Conservation (phyloP, 1,140 invertebrate genomes). For the Brachionus asplanchnoidis region DNA sequence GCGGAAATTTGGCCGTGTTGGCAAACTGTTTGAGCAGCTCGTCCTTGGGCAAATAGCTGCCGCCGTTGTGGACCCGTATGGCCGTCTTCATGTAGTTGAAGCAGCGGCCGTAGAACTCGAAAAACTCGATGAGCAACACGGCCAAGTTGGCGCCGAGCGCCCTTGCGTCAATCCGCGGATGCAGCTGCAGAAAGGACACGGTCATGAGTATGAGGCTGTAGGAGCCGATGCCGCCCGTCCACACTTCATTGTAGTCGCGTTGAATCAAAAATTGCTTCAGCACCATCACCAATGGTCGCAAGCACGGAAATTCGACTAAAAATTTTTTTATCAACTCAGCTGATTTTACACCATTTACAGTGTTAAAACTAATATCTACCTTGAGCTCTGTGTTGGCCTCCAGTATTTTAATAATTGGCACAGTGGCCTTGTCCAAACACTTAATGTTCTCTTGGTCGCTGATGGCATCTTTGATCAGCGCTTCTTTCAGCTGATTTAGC, state of each 20-base stretch:
- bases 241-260: conserved; percentile 95
- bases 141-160: conserved; percentile 70
- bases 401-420: conserved; percentile 94
- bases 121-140: conserved; percentile 90
- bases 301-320: conserved; percentile 67
- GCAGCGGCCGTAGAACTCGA: conserved; percentile 89
- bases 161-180: conserved; percentile 61
- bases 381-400: conserved; percentile 84
- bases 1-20: conserved; percentile 48
- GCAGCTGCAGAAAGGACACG: conserved; percentile 89
- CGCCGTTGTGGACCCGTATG: conserved; percentile 79
- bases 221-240: conserved; percentile 95
- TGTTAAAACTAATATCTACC: conserved; percentile 97
- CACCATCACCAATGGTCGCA: conserved; percentile 88
- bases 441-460: conserved; percentile 36
- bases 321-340: conserved; percentile 82
- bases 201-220: conserved; percentile 97
- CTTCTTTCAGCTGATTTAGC: neutral
- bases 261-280: conserved; percentile 94
- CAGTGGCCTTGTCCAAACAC: conserved; percentile 49
- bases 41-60: conserved; percentile 87
- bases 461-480: conserved; percentile 43
- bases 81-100: conserved; percentile 91
- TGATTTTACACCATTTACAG: conserved; percentile 88
- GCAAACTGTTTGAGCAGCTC: conserved; percentile 34